Conservation (phyloP, 1,140 invertebrate genomes). For the Coptotermes formosanus region DNA sequence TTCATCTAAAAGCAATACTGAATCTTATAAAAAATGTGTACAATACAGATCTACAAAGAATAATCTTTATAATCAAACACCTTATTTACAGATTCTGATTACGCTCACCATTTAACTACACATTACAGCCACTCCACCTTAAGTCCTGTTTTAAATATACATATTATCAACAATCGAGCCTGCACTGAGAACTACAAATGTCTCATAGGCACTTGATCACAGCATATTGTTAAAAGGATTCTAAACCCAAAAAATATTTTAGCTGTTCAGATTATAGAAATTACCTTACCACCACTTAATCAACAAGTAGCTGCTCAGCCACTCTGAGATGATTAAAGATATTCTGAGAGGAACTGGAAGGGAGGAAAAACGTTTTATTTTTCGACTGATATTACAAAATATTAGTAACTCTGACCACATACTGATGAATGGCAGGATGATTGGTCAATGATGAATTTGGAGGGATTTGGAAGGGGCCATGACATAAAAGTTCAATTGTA, state of each 20-base stretch:
- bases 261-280: too few relatives aligned
- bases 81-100: neutral
- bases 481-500: too few relatives aligned
- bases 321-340: too few relatives aligned
- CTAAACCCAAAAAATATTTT: neutral
- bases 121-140: neutral
- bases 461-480: too few relatives aligned
- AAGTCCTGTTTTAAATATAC: neutral
- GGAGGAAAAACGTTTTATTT: too few relatives aligned
- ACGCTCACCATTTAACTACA: neutral
- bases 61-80: slow-evolving; percentile 10
- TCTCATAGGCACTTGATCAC: neutral
- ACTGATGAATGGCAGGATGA: too few relatives aligned
- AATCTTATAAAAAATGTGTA: slow-evolving; percentile 2
- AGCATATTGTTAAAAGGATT: neutral
- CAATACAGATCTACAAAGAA: neutral
- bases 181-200: neutral
- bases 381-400: too few relatives aligned
- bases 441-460: too few relatives aligned
- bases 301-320: too few relatives aligned
- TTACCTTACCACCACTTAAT: too few relatives aligned
- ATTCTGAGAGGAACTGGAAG: too few relatives aligned
- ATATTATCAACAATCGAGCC: neutral
- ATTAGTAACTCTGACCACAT: too few relatives aligned
- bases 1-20: neutral